Evolutionary conservation across 2,888 invertebrate species (phyloP), one percentile per base, ranked within the genome.

Genomic region (Harpagoxenus sublaevis): DNA sequence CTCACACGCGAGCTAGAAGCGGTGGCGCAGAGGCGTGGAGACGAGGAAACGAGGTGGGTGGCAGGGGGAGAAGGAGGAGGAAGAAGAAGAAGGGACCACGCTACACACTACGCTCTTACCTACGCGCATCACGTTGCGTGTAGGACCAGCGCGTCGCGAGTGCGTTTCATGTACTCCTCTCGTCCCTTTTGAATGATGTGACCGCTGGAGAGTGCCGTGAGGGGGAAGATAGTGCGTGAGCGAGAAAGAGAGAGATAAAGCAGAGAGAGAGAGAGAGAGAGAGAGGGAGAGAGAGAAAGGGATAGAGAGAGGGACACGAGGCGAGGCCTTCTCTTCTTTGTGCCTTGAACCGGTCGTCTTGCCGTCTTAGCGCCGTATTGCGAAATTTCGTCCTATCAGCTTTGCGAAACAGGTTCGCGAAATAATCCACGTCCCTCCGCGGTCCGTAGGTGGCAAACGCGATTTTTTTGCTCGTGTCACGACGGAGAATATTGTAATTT

Each of bases 321-420:
- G 66, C 85, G 53, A 65, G 57, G 60, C 73, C 68, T 84, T 62
- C 75, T 87, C 84, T 89, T 88, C 91, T 89, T 92, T 92, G 91
- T 88, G 88, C 89, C 68, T 78, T 78, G 89, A 92, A 92, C 92
- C 93, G 92, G 92, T 92, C 91, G 86, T 70, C 84, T 89, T 91
- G 89, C 78, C 53, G 91, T 92, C 90, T 90, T 90, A 87, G 86
- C 87, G 88, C 89, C 89, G 88, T 89, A 90, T 92, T 91, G 91
- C 91, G 89, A 92, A 92, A 92, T 91, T 92, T 92, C 89, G 84
- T 87, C 90, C 92, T 91, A 92, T 93, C 93, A 88, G 75, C 79
- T 68, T 77, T 70, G 62, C 63, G 79, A 60, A 60, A 60, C 79
- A 60, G 60, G 35, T 60, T 65, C 71, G 71, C 71, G 48, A 79